A percentile compares a stretch with the other conserved stretches of the same genome.
Conservation (phyloP, 2,797 vertebrate species). For the Spea hammondii region DNA sequence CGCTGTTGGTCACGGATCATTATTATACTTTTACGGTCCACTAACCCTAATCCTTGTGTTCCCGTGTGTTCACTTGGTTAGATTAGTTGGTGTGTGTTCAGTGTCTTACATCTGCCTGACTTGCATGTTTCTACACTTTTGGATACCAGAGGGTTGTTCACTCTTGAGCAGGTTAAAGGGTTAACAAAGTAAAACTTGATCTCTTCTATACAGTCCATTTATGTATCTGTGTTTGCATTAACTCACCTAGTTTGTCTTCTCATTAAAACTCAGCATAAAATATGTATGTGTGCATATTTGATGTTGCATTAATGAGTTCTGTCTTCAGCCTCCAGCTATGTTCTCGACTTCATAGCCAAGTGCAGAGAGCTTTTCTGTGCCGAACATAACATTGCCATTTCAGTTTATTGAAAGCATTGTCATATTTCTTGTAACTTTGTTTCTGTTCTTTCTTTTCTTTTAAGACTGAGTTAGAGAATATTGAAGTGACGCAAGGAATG, state of each 20-base stretch:
- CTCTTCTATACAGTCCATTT: not conserved
- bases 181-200: not conserved
- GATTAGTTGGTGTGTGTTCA: not conserved
- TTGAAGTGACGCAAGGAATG: conserved; percentile 97
- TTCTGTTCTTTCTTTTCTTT: conserved; percentile 25
- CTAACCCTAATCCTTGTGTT: not conserved
- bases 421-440: conserved; percentile 54
- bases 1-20: too few species aligned
- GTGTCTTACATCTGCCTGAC: conserved; percentile 3
- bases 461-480: conserved; percentile 91
- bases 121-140: not conserved
- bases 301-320: conserved; percentile 30
- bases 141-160: not conserved
- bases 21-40: not conserved
- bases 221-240: not conserved
- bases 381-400: conserved; percentile 2
- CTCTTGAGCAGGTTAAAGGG: not conserved
- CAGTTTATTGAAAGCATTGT: conserved; percentile 22
- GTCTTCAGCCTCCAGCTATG: conserved; percentile 33
- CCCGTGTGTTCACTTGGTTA: not conserved
- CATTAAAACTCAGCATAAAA: conserved; percentile 18
- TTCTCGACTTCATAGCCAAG: conserved; percentile 3
- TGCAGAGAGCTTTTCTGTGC: not conserved
- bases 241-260: conserved; percentile 16
- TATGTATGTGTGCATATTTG: conserved; percentile 13